A percentile compares a stretch with the other conserved stretches of the same genome.
phyloP scores from a whole-genome alignment of 2,888 invertebrate genomes.

The Eurois occulta region DNA sequence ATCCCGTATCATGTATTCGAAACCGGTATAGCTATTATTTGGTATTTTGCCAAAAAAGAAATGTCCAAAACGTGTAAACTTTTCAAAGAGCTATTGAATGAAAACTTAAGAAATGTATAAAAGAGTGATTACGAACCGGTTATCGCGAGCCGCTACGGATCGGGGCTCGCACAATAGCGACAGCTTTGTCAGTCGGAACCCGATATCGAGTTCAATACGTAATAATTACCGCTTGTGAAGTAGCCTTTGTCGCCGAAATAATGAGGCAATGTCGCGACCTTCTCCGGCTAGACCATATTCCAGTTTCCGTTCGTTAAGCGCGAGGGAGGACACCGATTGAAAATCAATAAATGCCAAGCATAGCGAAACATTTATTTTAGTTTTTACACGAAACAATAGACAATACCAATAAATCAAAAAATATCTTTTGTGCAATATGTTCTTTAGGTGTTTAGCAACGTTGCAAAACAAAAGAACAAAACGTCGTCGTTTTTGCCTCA shows the following conservation, averaged over 20 bases:
- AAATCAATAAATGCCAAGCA: conserved; percentile 80
- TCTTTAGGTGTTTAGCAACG: conserved; percentile 82
- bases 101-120: conserved; percentile 76
- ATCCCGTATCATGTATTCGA: conserved; percentile 74
- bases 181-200: conserved; percentile 77
- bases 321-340: conserved; percentile 78
- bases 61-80: conserved; percentile 68
- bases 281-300: conserved; percentile 77
- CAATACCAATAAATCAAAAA: conserved; percentile 85
- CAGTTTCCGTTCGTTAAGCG: conserved; percentile 79
- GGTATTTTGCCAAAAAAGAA: conserved; percentile 46
- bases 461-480: conserved; percentile 85
- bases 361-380: conserved; percentile 78
- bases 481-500: conserved; percentile 84
- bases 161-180: conserved; percentile 77
- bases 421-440: conserved; percentile 84
- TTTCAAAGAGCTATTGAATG: conserved; percentile 71
- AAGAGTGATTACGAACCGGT: conserved; percentile 83
- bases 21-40: conserved; percentile 52
- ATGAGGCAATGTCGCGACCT: conserved; percentile 85
- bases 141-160: conserved; percentile 74
- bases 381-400: conserved; percentile 79
- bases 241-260: conserved; percentile 82
- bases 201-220: conserved; percentile 79
- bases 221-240: conserved; percentile 84